phyloP scores from a whole-genome alignment of 2,113 vertebrate species.

The Melierax canorus region DNA sequence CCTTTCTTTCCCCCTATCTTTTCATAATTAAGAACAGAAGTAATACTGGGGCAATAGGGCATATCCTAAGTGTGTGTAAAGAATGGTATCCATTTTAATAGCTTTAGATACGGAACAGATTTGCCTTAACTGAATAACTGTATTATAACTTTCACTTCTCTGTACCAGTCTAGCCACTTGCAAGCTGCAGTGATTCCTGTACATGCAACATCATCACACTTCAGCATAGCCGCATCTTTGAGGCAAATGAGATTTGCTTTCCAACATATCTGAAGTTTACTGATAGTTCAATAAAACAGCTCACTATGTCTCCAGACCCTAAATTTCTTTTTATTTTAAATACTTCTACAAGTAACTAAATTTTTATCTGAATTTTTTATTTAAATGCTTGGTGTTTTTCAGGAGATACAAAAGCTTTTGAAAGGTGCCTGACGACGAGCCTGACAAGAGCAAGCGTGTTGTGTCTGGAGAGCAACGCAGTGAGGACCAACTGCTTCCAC shows the following conservation, averaged over 20 bases:
- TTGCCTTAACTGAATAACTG: not conserved
- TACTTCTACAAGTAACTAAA: not conserved
- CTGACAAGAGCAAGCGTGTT: not conserved
- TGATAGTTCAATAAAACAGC: not conserved
- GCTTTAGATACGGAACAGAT: not conserved
- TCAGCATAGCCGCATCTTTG: not conserved
- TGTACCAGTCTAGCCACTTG: not conserved
- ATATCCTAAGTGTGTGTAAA: not conserved
- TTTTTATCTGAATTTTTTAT: not conserved
- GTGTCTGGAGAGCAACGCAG: not conserved
- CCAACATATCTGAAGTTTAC: not conserved
- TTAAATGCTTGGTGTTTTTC: not conserved
- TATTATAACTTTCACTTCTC: not conserved
- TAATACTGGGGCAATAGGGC: not conserved
- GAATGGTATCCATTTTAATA: not conserved
- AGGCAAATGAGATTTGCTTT: not conserved
- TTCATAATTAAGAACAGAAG: not conserved
- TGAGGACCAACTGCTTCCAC: not conserved
- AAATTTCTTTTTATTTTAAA: not conserved
- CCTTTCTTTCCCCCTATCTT: not conserved
- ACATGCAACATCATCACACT: not conserved
- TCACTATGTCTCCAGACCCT: fast-evolving
- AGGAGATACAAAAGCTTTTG: not conserved
- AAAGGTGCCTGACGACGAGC: not conserved
- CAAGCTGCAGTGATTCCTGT: not conserved